These are phyloP conservation scores for Apus apus DNA, from an alignment of 2,113 vertebrate genomes.

Conservation along the genomic window DNA sequence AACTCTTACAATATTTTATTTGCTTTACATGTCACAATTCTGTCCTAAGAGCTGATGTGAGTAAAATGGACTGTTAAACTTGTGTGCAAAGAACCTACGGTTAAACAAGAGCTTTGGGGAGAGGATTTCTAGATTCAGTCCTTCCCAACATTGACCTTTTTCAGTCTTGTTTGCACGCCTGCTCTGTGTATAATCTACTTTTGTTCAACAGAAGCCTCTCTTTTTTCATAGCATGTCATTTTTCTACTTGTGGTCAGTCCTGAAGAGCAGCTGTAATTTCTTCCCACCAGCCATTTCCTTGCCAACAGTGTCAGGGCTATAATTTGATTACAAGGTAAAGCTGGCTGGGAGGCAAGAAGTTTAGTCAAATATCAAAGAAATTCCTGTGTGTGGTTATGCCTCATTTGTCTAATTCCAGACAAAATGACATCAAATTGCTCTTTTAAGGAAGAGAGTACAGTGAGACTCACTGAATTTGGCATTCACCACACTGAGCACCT, in stretches of 20 bases:
- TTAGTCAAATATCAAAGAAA: not conserved
- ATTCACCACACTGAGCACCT: not conserved
- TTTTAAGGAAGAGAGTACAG: not conserved
- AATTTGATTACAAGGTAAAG: not conserved
- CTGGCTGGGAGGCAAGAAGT: not conserved
- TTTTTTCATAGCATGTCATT: not conserved
- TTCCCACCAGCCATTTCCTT: not conserved
- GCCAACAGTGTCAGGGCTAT: not conserved
- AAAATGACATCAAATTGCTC: not conserved
- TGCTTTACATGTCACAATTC: not conserved
- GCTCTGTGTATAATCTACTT: not conserved
- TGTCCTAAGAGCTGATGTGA: not conserved
- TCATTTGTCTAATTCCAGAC: not conserved
- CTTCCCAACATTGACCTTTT: not conserved
- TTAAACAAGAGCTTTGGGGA: not conserved
- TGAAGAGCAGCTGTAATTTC: constrained; percentile 13
- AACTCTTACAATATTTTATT: not conserved
- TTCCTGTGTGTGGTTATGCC: not conserved
- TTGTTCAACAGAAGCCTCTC: not conserved
- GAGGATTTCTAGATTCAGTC: not conserved
- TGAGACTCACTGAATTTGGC: not conserved
- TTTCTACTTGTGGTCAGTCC: not conserved
- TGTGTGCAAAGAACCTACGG: not conserved
- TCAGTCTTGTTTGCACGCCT: not conserved
- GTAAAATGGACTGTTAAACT: not conserved